Evolutionary conservation across 1,140 invertebrate species (phyloP).

Genomic region (Marisa cornuarietis): DNA sequence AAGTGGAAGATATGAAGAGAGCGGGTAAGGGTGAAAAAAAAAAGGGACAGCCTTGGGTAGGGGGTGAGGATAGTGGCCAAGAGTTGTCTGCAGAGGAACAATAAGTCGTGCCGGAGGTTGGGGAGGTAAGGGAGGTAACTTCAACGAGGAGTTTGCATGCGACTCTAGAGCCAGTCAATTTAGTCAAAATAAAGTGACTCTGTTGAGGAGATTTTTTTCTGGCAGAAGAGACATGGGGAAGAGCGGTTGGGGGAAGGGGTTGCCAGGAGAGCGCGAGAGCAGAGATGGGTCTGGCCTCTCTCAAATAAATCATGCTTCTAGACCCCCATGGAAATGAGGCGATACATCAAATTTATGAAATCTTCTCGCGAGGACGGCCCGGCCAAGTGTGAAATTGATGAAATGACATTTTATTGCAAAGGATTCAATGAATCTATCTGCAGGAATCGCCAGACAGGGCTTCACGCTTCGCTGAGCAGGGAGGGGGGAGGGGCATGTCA

Average conservation of each 20-base stretch:
- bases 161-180: slow-evolving; percentile 10
- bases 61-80: background rate
- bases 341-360: slow-evolving; percentile 30
- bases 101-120: too few relatives aligned
- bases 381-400: slow-evolving; percentile 24
- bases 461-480: slow-evolving; percentile 16
- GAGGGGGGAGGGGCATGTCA: background rate
- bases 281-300: slow-evolving; percentile 21
- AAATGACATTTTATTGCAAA: slow-evolving; percentile 30
- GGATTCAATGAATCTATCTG: slow-evolving; percentile 28
- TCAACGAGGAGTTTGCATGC: too few relatives aligned
- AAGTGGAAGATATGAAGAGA: too few relatives aligned
- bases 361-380: slow-evolving; percentile 16
- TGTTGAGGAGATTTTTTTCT: background rate
- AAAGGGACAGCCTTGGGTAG: background rate
- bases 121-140: too few relatives aligned
- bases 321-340: slow-evolving; percentile 18
- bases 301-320: slow-evolving; percentile 19
- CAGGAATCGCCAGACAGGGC: slow-evolving; percentile 14
- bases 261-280: background rate
- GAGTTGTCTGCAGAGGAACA: too few relatives aligned
- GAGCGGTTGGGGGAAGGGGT: too few relatives aligned
- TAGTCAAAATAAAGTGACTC: slow-evolving; percentile 20
- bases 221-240: background rate
- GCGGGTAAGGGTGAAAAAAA: background rate